Base-by-base conservation (phyloP, 2,113 vertebrate species). In the Romanogobio albipinnatus region DNA sequence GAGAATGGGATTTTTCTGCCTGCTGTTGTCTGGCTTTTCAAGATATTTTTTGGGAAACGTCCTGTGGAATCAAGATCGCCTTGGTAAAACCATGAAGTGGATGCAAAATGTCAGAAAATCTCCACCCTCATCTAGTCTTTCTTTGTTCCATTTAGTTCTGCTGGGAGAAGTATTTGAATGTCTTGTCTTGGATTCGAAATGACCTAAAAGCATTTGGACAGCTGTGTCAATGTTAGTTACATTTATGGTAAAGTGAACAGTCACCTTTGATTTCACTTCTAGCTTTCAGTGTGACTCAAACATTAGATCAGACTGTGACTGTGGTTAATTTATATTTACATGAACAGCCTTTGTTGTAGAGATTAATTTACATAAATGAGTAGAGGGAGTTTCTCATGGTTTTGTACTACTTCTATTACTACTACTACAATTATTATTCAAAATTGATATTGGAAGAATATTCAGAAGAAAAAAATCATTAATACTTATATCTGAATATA, bases 71-170 rank as follows among this genome's bases (percentile, higher is more conserved):
- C 76, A 78, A 43, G n/a, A 33, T 64, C 9, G 43, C 43, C 39
- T 17, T 62, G 78, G 2, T 64, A 49, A 49, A 80, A 49, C 43
- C 15, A 22, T 81, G 6, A 51, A 8, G n/a, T 17, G 43, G 39
- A 49, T 24, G 14, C 39, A 29, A 47, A 66, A 84, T 84, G 83
- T 78, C 83, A 51, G 17, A 78, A 84, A 11, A 4, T 71, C 75
- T 85, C 49, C 26, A n/a, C 24, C 49, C 13, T 19, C 59, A 58
- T 33, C 62, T 14, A 9, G 59, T 39, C 17, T 64, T 51, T 19
- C 45, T 84, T 84, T 84, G 39, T 76, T 74, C 3, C 11, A 3
- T 36, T 36, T 59, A n/a, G 29, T n/a, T 29, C 10, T 22, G 39
- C 53, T 14, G 36, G 68, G 36, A 39, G 51, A n/a, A 33, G 33